Evolutionary conservation across 1,140 invertebrate species (phyloP).

Genomic region (Nixonia krombeini): DNA sequence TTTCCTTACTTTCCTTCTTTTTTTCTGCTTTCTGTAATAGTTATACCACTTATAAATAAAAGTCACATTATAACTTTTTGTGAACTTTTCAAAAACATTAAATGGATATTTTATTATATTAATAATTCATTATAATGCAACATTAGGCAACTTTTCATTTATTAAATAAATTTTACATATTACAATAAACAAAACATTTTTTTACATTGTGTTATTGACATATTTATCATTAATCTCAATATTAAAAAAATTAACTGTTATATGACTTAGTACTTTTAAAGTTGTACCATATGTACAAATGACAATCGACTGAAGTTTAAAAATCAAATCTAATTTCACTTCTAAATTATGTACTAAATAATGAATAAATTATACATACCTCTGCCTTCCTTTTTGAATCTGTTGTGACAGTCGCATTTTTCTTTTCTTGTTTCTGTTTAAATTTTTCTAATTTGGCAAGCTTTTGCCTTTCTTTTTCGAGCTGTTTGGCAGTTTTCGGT

Average conservation of each 20-base stretch:
- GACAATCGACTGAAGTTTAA: background rate
- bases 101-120: too few species aligned
- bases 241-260: too few species aligned
- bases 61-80: background rate
- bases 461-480: conserved; percentile 92
- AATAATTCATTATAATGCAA: background rate
- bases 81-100: too few species aligned
- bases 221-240: too few species aligned
- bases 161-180: too few species aligned
- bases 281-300: conserved; percentile 1
- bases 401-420: conserved; percentile 71
- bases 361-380: conserved; percentile 64
- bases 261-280: too few species aligned
- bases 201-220: too few species aligned
- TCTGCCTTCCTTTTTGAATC: conserved; percentile 78
- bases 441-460: conserved; percentile 93
- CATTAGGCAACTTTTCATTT: background rate
- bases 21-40: conserved; percentile 79
- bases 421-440: conserved; percentile 91
- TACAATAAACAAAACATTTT: too few species aligned
- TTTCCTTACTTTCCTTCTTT: conserved; percentile 82
- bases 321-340: background rate
- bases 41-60: conserved; percentile 7
- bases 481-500: conserved; percentile 87
- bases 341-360: background rate